A percentile compares a stretch with the other conserved stretches of the same genome.
phyloP scores from a whole-genome alignment of 2,113 vertebrate genomes.

The Plecotus auritus region DNA sequence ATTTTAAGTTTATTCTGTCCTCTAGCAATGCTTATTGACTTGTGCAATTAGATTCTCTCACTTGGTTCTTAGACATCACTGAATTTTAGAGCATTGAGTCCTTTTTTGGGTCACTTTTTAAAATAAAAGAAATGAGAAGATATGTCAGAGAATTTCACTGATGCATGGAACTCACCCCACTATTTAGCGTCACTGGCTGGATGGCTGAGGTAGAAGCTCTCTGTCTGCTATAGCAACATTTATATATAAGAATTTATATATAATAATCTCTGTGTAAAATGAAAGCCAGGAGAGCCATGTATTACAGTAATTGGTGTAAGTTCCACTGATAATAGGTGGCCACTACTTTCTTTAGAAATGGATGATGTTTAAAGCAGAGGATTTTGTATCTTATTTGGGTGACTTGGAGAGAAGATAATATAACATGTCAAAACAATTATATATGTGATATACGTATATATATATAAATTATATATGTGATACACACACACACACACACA shows the following conservation, averaged over 20 bases:
- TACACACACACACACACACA: too few species aligned
- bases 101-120: background rate
- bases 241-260: background rate
- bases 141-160: background rate
- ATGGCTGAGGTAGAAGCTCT: background rate
- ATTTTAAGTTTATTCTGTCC: slow-evolving; percentile 14
- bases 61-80: slow-evolving; percentile 9
- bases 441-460: background rate
- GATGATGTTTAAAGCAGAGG: background rate
- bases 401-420: background rate
- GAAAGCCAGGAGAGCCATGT: background rate
- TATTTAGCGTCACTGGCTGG: background rate
- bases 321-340: background rate
- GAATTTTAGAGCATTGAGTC: background rate
- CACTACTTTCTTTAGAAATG: background rate
- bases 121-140: slow-evolving; percentile 21
- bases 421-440: background rate
- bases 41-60: background rate
- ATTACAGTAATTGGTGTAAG: background rate
- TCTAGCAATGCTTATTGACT: background rate
- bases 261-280: background rate
- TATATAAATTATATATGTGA: background rate
- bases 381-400: background rate
- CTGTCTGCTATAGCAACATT: background rate
- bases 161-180: background rate